Conservation (phyloP, 2,113 vertebrate genomes). For the Fregata magnificens region DNA sequence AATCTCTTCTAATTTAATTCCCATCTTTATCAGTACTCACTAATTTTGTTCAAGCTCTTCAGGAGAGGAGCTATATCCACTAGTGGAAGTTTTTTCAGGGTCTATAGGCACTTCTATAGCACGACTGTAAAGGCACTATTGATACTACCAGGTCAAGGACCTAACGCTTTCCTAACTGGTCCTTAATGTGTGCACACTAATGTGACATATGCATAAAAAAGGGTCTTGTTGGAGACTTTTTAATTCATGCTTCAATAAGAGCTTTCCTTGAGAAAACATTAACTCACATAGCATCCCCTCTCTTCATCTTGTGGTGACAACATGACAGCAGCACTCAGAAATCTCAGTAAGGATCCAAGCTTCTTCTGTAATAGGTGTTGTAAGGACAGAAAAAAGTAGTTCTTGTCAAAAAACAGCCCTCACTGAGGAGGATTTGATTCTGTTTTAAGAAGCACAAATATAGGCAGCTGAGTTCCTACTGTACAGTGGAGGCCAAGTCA, state of each 20-base stretch:
- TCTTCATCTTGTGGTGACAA: neutral
- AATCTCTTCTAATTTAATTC: neutral
- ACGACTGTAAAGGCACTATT: neutral
- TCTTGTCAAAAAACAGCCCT: neutral
- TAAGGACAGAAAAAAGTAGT: neutral
- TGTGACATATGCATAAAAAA: neutral
- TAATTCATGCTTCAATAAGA: neutral
- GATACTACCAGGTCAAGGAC: neutral
- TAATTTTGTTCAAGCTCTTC: neutral
- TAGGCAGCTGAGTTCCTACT: neutral
- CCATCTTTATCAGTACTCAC: neutral
- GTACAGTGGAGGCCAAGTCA: neutral
- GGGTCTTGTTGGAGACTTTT: neutral
- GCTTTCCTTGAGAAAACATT: neutral
- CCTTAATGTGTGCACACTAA: neutral
- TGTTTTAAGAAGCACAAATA: neutral
- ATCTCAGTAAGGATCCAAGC: neutral
- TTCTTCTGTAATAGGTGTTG: neutral
- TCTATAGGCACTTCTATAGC: neutral
- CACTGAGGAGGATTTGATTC: neutral
- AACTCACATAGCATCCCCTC: neutral
- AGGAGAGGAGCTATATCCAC: neutral
- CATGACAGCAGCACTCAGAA: neutral
- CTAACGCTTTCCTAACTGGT: rapidly evolving
- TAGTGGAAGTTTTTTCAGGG: neutral